Percentiles rank a stretch among this genome's conserved stretches.
phyloP scores from a whole-genome alignment of 2,888 invertebrate genomes.

The Parthenolecanium corni region DNA sequence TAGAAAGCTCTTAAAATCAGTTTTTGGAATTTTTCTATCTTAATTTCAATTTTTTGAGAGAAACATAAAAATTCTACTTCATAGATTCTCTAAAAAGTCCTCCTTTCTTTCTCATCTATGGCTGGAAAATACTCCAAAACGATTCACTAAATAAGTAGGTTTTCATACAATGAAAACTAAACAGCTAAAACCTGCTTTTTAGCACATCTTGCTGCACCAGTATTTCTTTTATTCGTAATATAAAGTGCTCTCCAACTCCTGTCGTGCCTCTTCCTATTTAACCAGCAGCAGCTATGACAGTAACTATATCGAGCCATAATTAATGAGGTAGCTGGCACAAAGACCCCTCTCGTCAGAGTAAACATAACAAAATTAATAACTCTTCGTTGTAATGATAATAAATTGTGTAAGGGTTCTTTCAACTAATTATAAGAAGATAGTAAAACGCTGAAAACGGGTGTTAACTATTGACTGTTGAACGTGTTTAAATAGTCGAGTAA shows the following conservation, averaged over 20 bases:
- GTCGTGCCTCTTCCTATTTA: not conserved
- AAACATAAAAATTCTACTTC: too few species aligned
- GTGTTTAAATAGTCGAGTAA: constrained; percentile 3
- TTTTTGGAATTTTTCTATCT: too few species aligned
- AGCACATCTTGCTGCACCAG: too few species aligned
- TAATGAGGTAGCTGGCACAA: constrained; percentile 22
- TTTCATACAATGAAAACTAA: too few species aligned
- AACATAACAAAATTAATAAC: constrained; percentile 24
- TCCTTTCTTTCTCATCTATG: too few species aligned
- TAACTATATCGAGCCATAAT: not conserved
- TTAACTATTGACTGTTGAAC: constrained; percentile 8
- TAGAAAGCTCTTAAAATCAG: too few species aligned
- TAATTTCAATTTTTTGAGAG: too few species aligned
- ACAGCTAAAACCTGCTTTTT: too few species aligned
- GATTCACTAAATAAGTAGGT: too few species aligned
- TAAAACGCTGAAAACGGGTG: constrained; percentile 7
- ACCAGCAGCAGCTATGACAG: too few species aligned
- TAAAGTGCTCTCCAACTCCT: not conserved
- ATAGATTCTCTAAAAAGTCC: too few species aligned
- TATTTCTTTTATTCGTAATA: not conserved
- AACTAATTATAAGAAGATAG: constrained; percentile 13
- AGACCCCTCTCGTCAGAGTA: constrained; percentile 8
- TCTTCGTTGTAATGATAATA: constrained; percentile 23
- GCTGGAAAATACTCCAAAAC: too few species aligned
- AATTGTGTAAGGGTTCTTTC: constrained; percentile 15